A percentile compares a stretch with the other conserved stretches of the same genome.
Conservation (phyloP, 2,888 invertebrate genomes). For the Nesidiocoris tenuis region DNA sequence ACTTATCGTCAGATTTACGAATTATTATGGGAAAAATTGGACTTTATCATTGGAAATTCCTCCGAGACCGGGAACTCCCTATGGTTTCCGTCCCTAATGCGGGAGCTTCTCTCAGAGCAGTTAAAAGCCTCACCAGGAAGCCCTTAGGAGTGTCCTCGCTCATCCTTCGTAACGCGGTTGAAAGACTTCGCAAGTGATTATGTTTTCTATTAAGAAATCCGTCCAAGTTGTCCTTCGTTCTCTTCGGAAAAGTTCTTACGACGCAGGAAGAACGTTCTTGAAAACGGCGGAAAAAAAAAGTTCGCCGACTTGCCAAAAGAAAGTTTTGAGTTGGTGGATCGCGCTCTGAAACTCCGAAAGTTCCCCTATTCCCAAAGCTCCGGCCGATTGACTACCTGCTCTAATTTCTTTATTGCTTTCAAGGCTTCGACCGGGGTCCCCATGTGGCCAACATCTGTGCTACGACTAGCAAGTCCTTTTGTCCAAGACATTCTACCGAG, state of each 20-base stretch:
- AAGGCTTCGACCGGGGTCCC: background rate
- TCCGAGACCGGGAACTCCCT: no score
- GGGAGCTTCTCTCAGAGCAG: background rate
- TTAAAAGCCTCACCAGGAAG: background rate
- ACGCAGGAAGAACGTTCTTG: background rate
- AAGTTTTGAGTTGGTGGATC: background rate
- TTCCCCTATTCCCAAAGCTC: background rate
- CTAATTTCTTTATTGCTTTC: slow-evolving; percentile 34
- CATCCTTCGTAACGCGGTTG: background rate
- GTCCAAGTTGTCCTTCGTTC: background rate
- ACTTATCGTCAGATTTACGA: no score
- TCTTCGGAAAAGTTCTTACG: background rate
- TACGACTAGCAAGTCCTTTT: background rate
- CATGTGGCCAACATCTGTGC: slow-evolving; percentile 39
- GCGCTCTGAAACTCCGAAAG: slow-evolving; percentile 11
- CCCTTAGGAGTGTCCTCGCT: background rate
- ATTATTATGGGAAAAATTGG: no score
- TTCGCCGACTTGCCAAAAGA: background rate
- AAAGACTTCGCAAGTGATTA: background rate
- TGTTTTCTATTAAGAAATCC: background rate
- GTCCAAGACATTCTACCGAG: background rate
- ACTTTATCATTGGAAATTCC: no score
- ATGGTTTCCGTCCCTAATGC: no score
- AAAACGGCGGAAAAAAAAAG: background rate
- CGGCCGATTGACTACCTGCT: slow-evolving; percentile 37